Evolutionary conservation across 2,113 vertebrate species (phyloP).

Genomic region (Marmota flaviventris): DNA sequence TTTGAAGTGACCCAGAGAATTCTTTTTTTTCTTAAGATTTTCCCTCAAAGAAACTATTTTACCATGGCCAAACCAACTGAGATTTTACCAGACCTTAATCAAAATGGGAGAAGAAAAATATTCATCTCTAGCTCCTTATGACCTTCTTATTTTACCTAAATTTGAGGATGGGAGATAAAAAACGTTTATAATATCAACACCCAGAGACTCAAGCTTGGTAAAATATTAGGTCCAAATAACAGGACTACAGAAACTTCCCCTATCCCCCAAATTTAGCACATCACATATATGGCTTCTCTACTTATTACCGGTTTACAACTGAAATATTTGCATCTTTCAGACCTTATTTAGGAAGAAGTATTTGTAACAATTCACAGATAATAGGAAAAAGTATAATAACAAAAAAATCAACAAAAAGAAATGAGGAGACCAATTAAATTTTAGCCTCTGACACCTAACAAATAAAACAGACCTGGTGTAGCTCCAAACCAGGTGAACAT

Average conservation of each 20-base stretch:
- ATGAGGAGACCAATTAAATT: not conserved
- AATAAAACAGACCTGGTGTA: not conserved
- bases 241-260: not conserved
- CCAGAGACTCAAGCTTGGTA: not conserved
- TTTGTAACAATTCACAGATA: not conserved
- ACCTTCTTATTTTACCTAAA: not conserved
- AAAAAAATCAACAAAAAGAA: not conserved
- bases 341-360: not conserved
- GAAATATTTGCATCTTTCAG: not conserved
- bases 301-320: not conserved
- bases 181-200: not conserved
- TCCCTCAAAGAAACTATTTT: not conserved
- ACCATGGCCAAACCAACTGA: not conserved
- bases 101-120: not conserved
- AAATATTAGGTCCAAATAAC: not conserved
- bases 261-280: not conserved
- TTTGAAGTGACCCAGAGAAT: not conserved
- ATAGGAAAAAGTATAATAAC: not conserved
- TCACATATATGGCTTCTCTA: not conserved
- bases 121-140: not conserved
- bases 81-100: not conserved
- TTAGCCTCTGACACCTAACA: not conserved
- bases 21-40: not conserved
- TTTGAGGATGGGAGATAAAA: not conserved
- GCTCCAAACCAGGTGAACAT: not conserved